These are phyloP conservation scores for Trogon melanurus DNA, from an alignment of 2,113 vertebrate species.

Conservation along the genomic window DNA sequence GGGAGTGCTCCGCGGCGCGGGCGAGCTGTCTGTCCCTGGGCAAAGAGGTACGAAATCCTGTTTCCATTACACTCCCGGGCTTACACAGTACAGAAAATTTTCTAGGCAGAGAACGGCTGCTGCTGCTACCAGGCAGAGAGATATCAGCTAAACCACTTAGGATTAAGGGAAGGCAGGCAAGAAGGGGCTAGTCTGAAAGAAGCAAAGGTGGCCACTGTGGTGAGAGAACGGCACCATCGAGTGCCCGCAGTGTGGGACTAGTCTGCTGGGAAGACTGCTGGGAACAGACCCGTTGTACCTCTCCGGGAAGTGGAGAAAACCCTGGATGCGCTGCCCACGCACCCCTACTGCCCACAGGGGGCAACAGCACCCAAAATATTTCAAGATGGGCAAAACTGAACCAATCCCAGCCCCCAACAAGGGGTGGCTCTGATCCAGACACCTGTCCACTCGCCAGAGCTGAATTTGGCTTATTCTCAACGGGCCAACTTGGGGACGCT, in stretches of 20 bases:
- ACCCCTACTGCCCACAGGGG: not conserved
- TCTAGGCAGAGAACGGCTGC: not conserved
- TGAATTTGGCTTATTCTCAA: not conserved
- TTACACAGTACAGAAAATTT: not conserved
- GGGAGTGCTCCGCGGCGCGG: accelerated
- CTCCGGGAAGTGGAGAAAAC: not conserved
- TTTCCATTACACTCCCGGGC: not conserved
- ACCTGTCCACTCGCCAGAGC: not conserved
- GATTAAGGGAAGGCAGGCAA: not conserved
- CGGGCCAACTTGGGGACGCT: not conserved
- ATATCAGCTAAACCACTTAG: not conserved
- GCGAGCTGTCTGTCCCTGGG: not conserved
- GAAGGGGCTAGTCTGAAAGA: not conserved
- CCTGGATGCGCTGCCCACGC: not conserved
- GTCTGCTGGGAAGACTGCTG: not conserved
- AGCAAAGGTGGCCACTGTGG: not conserved
- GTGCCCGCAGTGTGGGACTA: accelerated
- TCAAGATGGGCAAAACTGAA: not conserved
- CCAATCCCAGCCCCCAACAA: not conserved
- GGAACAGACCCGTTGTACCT: not conserved
- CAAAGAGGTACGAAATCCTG: not conserved
- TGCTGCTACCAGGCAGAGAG: not conserved
- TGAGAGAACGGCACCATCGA: not conserved
- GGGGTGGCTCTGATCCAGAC: not conserved
- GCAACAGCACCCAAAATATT: constrained; percentile 11